phyloP scores from a whole-genome alignment of 2,797 vertebrate species.

The Cyprinodon diabolis region DNA sequence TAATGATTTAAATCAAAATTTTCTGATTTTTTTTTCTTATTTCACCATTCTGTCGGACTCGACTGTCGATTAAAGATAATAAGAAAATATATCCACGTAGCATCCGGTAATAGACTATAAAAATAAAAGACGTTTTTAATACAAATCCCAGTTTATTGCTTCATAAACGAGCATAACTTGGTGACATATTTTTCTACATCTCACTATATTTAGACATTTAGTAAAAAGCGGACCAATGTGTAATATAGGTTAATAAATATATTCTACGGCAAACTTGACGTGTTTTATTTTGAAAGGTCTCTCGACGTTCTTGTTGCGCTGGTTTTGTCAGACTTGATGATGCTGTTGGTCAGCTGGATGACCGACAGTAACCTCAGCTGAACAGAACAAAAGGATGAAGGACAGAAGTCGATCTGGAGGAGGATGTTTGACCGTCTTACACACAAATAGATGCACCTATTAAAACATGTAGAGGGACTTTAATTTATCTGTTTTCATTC shows the following conservation, averaged over 20 bases:
- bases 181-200: neutral
- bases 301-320: fast-evolving
- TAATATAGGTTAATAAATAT: fast-evolving
- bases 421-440: neutral
- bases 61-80: neutral
- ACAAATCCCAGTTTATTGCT: fast-evolving
- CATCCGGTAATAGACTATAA: constrained; percentile 19
- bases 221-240: fast-evolving
- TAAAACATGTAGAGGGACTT: neutral
- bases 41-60: neutral
- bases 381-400: constrained; percentile 68
- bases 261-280: fast-evolving
- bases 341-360: constrained; percentile 52
- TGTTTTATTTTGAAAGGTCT: constrained; percentile 32
- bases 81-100: fast-evolving
- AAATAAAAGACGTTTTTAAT: constrained; percentile 43
- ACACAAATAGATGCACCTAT: neutral
- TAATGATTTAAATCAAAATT: neutral
- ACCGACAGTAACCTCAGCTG: constrained; percentile 79
- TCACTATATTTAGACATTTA: neutral
- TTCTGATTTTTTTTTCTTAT: neutral
- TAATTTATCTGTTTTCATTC: neutral
- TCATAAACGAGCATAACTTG: neutral
- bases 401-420: constrained; percentile 6
- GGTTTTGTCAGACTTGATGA: constrained; percentile 23